Evolutionary conservation across 1,140 invertebrate genomes (phyloP).

Genomic region (Trachymyrmex septentrionalis): DNA sequence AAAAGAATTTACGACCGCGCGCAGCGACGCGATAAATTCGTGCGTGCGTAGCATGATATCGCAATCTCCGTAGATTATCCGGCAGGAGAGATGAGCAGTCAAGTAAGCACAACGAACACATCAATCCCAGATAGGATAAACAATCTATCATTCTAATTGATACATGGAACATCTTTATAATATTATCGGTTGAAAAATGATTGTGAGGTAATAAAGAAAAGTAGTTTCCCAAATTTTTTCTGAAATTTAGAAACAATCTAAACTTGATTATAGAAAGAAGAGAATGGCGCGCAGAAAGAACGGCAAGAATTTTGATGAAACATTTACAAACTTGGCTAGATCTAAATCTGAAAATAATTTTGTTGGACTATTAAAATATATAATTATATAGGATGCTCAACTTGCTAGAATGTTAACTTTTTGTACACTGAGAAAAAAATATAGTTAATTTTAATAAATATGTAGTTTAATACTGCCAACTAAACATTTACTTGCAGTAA

Average conservation of each 20-base stretch:
- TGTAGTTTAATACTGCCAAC: too few relatives aligned
- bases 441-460: too few relatives aligned
- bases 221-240: neutral
- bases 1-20: conserved; percentile 12
- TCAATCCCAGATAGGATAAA: conserved; percentile 3
- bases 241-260: conserved; percentile 1
- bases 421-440: too few relatives aligned
- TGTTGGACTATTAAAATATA: too few relatives aligned
- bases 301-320: too few relatives aligned
- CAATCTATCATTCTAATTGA: conserved; percentile 20
- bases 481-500: too few relatives aligned
- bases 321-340: too few relatives aligned
- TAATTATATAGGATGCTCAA: too few relatives aligned
- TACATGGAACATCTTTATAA: neutral
- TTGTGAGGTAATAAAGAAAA: neutral
- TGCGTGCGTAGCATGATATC: conserved; percentile 40
- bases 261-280: neutral
- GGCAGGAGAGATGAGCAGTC: neutral
- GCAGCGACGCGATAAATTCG: conserved; percentile 42
- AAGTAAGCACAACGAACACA: conserved; percentile 1
- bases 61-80: neutral
- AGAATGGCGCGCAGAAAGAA: neutral
- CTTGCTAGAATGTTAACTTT: too few relatives aligned
- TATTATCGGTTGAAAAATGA: neutral
- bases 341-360: too few relatives aligned